phyloP scores from a whole-genome alignment of 1,140 invertebrate genomes.

The Stratiolaelaps scimitus region DNA sequence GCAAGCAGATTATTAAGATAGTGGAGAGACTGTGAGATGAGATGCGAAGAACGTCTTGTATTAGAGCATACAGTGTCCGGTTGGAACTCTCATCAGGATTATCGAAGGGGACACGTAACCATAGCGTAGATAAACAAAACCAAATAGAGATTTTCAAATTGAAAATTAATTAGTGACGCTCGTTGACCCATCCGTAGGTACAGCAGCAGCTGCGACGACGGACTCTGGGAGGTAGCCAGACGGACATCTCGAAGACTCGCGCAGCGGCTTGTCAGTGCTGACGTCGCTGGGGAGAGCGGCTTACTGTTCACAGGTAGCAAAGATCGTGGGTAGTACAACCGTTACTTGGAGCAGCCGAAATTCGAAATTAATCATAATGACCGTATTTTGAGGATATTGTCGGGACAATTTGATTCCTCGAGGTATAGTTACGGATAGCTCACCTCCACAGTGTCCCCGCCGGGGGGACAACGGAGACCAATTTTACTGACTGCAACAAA shows the following conservation, averaged over 20 bases:
- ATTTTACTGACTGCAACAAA: not conserved
- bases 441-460: not conserved
- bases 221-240: slow-evolving; percentile 4
- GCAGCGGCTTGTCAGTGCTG: slow-evolving; percentile 1
- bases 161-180: too few species aligned
- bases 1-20: too few species aligned
- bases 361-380: not conserved
- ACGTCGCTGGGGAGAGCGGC: slow-evolving; percentile 1
- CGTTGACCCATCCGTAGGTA: not conserved
- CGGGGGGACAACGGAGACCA: not conserved
- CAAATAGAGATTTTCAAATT: too few species aligned
- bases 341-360: too few species aligned
- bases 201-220: slow-evolving; percentile 15
- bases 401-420: not conserved
- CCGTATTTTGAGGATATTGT: not conserved
- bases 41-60: too few species aligned
- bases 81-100: too few species aligned
- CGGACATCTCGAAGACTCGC: slow-evolving; percentile 2
- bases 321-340: too few species aligned
- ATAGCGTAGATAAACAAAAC: too few species aligned
- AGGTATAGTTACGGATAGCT: not conserved
- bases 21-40: too few species aligned
- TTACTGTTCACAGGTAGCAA: slow-evolving; percentile 17
- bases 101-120: too few species aligned
- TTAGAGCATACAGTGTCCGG: too few species aligned